Evolutionary conservation across 1,140 invertebrate genomes (phyloP).

Genomic region (Drosophila orena): DNA sequence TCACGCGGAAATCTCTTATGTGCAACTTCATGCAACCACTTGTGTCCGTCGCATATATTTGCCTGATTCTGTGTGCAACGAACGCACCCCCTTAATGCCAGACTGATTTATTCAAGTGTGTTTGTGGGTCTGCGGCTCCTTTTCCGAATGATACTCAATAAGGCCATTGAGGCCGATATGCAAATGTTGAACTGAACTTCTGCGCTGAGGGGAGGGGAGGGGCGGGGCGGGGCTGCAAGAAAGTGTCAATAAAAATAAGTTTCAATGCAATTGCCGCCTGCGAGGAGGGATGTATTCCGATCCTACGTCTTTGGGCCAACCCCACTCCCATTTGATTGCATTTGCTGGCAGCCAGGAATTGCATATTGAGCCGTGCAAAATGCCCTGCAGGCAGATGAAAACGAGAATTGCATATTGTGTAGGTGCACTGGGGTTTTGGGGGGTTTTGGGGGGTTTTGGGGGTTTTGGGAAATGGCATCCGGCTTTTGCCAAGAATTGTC

Average conservation of each 20-base stretch:
- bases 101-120: conserved; percentile 12
- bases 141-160: conserved; percentile 12
- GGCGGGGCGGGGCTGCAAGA: neutral
- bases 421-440: neutral
- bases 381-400: conserved; percentile 12
- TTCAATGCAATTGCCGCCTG: conserved; percentile 51
- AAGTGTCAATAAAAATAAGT: conserved; percentile 71
- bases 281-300: neutral
- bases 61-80: conserved; percentile 25
- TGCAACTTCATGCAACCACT: conserved; percentile 9
- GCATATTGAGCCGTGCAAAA: conserved; percentile 50
- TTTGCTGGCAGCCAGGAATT: conserved; percentile 45
- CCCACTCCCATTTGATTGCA: conserved; percentile 50
- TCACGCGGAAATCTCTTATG: conserved; percentile 3
- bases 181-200: conserved; percentile 59
- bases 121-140: neutral
- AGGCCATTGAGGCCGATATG: conserved; percentile 36
- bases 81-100: conserved; percentile 28
- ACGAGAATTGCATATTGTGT: conserved; percentile 31
- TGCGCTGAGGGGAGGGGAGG: neutral
- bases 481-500: conserved; percentile 27
- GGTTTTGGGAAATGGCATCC: neutral
- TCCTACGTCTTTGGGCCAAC: neutral
- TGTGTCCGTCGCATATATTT: conserved; percentile 7
- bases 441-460: neutral